These are phyloP conservation scores for Aepyceros melampus DNA, from an alignment of 2,113 vertebrate species.

Conservation along the genomic window DNA sequence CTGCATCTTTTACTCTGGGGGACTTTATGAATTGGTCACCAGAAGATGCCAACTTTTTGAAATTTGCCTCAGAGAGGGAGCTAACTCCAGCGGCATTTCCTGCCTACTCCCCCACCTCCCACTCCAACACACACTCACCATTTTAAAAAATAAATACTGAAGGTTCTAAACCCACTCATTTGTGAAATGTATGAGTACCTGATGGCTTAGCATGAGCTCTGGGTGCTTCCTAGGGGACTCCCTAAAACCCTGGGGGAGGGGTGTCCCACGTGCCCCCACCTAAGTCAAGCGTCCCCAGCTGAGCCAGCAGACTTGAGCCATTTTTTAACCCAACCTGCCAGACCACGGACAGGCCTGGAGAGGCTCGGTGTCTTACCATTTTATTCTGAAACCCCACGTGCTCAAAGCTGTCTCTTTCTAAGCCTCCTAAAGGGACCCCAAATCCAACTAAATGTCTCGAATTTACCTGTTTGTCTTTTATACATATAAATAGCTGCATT, in stretches of 20 bases:
- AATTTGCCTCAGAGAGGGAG: background rate
- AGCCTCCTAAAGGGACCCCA: slow-evolving; percentile 78
- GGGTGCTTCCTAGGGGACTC: slow-evolving; percentile 40
- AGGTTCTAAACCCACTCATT: slow-evolving; percentile 4
- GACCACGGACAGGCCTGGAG: slow-evolving; percentile 53
- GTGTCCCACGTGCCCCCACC: background rate
- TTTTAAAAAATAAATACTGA: background rate
- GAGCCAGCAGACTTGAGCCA: slow-evolving; percentile 67
- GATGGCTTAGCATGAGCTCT: background rate
- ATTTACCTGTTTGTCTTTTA: slow-evolving; percentile 85
- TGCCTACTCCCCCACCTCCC: no score
- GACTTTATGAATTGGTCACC: background rate
- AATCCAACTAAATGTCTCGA: slow-evolving; percentile 78
- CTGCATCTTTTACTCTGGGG: background rate
- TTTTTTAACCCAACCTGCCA: slow-evolving; percentile 71
- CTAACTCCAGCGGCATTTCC: background rate
- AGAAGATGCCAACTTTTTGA: background rate
- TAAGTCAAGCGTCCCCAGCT: background rate
- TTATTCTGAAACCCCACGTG: slow-evolving; percentile 40
- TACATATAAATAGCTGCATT: slow-evolving; percentile 88
- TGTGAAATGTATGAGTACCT: slow-evolving; percentile 47
- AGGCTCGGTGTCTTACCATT: slow-evolving; percentile 11
- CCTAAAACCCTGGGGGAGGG: slow-evolving; percentile 31
- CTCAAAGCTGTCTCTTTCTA: slow-evolving; percentile 50
- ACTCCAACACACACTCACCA: background rate